Conservation (phyloP, 2,113 vertebrate genomes). For the Casuarius casuarius region DNA sequence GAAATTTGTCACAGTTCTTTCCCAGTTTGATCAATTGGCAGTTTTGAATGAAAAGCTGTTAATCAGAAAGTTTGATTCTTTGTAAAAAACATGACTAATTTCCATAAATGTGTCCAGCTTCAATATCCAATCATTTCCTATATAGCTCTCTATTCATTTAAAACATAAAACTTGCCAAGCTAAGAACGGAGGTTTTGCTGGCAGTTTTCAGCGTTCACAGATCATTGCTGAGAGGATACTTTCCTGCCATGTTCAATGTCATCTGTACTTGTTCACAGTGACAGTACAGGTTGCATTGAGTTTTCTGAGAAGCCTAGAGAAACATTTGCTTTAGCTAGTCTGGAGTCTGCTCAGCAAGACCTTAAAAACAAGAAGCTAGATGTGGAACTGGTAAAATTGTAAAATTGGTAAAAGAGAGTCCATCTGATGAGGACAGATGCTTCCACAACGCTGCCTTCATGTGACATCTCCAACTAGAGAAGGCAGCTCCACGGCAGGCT, state of each 20-base stretch:
- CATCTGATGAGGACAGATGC: not conserved
- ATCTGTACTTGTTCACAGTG: not conserved
- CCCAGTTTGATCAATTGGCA: not conserved
- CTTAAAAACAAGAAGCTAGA: not conserved
- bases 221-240: not conserved
- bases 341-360: not conserved
- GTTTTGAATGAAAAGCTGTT: not conserved
- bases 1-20: not conserved
- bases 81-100: not conserved
- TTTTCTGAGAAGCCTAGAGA: not conserved
- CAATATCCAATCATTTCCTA: accelerated
- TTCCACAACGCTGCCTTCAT: accelerated
- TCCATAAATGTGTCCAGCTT: not conserved
- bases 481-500: not conserved
- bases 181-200: not conserved
- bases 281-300: not conserved
- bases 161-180: not conserved
- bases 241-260: not conserved
- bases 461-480: not conserved
- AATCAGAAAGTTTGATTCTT: not conserved
- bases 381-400: not conserved
- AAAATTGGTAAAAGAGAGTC: not conserved
- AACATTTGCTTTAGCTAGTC: not conserved
- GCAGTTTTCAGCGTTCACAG: not conserved
- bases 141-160: not conserved